phyloP scores from a whole-genome alignment of 2,113 vertebrate species.

The Sardina pilchardus region DNA sequence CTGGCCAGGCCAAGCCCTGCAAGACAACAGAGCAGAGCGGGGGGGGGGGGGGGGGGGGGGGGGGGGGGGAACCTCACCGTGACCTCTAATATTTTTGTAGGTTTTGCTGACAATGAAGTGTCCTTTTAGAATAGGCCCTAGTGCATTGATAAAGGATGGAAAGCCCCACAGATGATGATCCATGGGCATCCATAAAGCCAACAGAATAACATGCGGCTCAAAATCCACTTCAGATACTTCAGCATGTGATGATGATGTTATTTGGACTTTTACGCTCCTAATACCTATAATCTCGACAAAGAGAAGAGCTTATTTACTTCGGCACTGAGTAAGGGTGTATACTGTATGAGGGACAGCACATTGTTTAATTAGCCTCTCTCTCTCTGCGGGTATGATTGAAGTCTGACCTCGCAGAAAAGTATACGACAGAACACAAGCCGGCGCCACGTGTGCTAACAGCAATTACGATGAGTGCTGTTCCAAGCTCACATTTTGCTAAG shows the following conservation, averaged over 20 bases:
- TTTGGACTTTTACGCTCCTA: background rate
- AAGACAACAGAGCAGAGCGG: background rate
- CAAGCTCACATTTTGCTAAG: background rate
- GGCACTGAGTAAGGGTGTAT: background rate
- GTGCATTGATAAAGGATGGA: background rate
- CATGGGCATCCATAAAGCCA: background rate
- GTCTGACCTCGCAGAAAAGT: background rate
- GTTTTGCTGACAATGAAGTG: background rate
- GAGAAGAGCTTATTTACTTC: slow-evolving; percentile 1
- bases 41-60: too few relatives aligned
- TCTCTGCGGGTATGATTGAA: background rate
- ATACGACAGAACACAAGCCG: background rate
- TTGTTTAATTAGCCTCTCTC: background rate
- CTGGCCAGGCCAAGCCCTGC: background rate
- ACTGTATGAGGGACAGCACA: background rate
- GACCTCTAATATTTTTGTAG: background rate
- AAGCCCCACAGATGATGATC: background rate
- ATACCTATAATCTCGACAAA: background rate
- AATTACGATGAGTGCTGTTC: background rate
- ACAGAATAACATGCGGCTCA: background rate
- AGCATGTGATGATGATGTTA: background rate
- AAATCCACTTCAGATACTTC: background rate
- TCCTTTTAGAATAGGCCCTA: too few relatives aligned
- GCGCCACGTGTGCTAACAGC: background rate
- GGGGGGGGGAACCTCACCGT: background rate